Conservation (phyloP, 2,113 vertebrate species). For the Microcebus lehilahytsara region DNA sequence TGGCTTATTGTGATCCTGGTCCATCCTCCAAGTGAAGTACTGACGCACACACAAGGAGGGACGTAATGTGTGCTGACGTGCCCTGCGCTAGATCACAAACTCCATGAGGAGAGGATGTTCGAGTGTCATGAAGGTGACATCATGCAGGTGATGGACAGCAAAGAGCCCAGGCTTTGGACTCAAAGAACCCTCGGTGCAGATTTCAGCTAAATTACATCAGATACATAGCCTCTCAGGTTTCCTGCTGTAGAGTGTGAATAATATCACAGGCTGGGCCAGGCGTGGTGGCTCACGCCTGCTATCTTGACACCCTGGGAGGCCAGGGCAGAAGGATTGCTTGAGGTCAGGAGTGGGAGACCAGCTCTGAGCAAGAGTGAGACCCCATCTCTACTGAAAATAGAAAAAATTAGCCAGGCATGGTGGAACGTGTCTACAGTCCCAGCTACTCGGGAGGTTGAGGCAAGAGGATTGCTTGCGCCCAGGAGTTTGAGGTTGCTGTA, state of each 20-base stretch:
- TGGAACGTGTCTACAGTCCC: too few species aligned
- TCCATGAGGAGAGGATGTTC: background rate
- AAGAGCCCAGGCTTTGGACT: background rate
- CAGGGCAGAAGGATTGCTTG: too few species aligned
- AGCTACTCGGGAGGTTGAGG: too few species aligned
- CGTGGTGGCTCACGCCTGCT: too few species aligned
- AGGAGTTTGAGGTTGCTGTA: too few species aligned
- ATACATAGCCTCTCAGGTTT: background rate
- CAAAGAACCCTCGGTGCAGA: background rate
- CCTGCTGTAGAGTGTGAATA: background rate
- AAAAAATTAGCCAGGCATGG: too few species aligned
- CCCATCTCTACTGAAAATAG: too few species aligned
- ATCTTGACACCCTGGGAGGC: too few species aligned
- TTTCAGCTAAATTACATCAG: background rate
- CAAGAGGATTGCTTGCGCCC: too few species aligned
- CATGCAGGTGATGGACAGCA: background rate
- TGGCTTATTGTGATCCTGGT: background rate
- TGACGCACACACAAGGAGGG: background rate
- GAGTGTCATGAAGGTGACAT: background rate
- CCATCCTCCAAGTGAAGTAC: background rate
- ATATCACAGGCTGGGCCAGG: background rate
- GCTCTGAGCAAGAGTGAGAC: too few species aligned
- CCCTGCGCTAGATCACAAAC: background rate
- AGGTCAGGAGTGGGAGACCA: too few species aligned
- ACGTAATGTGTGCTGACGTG: background rate